Evolutionary conservation across 2,113 vertebrate genomes (phyloP).

Genomic region (Fulmarus glacialis): DNA sequence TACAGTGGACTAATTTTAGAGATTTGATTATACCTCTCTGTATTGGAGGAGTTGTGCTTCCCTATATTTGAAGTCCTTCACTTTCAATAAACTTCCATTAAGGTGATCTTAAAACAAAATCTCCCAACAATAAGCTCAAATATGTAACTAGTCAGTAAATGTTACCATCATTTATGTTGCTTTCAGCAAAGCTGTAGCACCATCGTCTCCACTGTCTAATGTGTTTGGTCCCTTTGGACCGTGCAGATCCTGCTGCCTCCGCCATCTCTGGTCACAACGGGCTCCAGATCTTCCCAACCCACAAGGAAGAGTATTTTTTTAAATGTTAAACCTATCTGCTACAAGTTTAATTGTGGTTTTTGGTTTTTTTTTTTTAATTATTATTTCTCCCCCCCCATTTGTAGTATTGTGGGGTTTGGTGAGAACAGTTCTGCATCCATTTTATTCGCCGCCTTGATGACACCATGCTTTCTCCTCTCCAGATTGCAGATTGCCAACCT

Average conservation of each 20-base stretch:
- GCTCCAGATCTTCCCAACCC: neutral
- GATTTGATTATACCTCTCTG: neutral
- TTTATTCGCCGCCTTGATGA: neutral
- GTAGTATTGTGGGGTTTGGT: neutral
- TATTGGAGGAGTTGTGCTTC: neutral
- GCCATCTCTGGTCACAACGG: neutral
- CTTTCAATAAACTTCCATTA: neutral
- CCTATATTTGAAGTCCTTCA: neutral
- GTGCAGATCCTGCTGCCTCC: neutral
- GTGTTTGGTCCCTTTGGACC: neutral
- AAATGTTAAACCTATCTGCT: neutral
- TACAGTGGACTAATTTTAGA: neutral
- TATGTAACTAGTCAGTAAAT: neutral
- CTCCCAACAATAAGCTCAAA: neutral
- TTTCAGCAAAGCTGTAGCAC: neutral
- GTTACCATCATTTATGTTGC: neutral
- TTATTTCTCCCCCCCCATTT: accelerated
- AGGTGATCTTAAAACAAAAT: neutral
- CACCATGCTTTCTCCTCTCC: neutral
- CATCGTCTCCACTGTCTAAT: neutral
- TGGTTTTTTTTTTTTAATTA: neutral
- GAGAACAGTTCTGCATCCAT: neutral
- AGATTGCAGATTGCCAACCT: neutral
- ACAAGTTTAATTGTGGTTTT: neutral
- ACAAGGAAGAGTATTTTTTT: neutral